These are phyloP conservation scores for Tetraodon nigroviridis DNA, from an alignment of 2,113 vertebrate genomes.

Conservation along the genomic window DNA sequence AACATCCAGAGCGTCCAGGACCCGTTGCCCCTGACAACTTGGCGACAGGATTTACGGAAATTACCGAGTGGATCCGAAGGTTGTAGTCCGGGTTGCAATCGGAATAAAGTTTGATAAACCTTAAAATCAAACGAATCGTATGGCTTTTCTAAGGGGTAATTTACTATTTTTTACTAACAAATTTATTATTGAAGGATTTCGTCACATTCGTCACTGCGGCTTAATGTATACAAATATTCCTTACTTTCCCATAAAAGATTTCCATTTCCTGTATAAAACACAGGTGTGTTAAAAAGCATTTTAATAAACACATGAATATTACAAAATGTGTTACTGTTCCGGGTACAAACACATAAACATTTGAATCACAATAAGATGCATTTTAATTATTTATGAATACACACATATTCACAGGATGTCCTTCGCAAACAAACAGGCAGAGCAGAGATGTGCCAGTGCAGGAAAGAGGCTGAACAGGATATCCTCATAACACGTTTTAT, in stretches of 20 bases:
- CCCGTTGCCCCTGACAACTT: constrained; percentile 69
- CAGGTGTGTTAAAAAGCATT: too few species aligned
- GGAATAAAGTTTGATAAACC: too few species aligned
- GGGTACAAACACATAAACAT: constrained; percentile 8
- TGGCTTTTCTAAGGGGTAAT: too few species aligned
- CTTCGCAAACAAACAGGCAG: constrained; percentile 43
- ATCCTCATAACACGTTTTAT: constrained; percentile 30
- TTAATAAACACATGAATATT: neutral
- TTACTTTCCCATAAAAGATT: too few species aligned
- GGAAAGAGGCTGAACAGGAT: constrained; percentile 43
- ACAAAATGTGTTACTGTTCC: constrained; percentile 14
- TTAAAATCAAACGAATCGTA: too few species aligned
- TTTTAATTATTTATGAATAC: constrained; percentile 24
- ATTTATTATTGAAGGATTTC: too few species aligned
- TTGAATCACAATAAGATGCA: constrained; percentile 14
- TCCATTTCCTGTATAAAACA: too few species aligned
- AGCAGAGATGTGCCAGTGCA: constrained; percentile 28
- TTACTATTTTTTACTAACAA: too few species aligned
- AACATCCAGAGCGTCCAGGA: constrained; percentile 52
- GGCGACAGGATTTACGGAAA: constrained; percentile 49
- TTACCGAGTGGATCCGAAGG: constrained; percentile 28
- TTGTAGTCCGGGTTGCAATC: too few species aligned
- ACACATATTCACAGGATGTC: constrained; percentile 47
- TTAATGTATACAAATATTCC: neutral
- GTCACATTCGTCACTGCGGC: neutral